Base-by-base conservation (phyloP, 2,113 vertebrate species). In the Catharus minimus region DNA sequence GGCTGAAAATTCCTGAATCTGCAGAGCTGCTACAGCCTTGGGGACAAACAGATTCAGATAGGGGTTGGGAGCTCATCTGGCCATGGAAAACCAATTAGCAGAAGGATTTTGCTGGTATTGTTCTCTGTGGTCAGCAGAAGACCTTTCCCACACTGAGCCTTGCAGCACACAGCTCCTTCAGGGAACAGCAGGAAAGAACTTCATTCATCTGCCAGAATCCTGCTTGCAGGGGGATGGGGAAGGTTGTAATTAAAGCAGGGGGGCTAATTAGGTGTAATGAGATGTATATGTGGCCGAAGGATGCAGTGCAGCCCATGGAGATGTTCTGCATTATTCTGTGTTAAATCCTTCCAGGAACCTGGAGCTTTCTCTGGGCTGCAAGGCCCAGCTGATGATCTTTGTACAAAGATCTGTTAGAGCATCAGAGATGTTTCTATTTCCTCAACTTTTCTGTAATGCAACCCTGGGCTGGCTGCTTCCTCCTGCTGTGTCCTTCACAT, bases 1-100 rank as follows among this genome's bases (percentile, higher is more conserved):
- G 83, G 49, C 74, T 95, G 79, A 58, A 82, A 74, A 93, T 49
- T 67, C 91, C 85, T 84, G 58, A 86, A 65, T 21, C 53, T 69
- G 64, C 75, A 85, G 36, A 91, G 75, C 46, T 10, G 7, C 75
- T 78, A 64, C 32, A 58, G 75, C 61, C 86, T 60, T 67, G 22
- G 76, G 90, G 84, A 83, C 58, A 86, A 93, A 79, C 20, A 32
- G 65, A 82, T 90, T 93, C 87, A 60, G 52, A 82, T 5, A 49
- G 65, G 71, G 50, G 6, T 10, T 82, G 68, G 62, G 69, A 61
- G 58, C 50, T 94, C 96, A 86, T 83, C 49, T 90, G 75, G 76
- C 58, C 30, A 2, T 52, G 62, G 73, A 92, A 83, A 94, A 94
- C 80, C 93, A 96, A 89, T 93, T 84, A 96, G 67, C 61, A 82